These are phyloP conservation scores for Hypocryptadius cinnamomeus DNA, from an alignment of 2,113 vertebrate species.

Conservation along the genomic window DNA sequence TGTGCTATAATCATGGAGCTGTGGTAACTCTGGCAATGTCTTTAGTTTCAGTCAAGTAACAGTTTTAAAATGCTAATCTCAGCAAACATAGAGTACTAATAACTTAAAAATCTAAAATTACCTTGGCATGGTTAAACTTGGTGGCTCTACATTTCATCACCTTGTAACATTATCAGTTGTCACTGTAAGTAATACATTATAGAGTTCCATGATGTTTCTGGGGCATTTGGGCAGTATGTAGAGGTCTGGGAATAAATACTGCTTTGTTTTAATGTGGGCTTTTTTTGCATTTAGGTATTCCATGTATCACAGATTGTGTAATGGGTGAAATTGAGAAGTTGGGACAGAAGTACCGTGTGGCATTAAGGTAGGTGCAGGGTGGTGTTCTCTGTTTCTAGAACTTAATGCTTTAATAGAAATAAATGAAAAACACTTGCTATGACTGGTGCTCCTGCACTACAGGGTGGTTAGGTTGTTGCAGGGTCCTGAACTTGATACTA, in stretches of 20 bases:
- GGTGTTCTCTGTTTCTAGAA: not conserved
- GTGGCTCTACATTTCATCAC: not conserved
- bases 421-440: not conserved
- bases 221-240: not conserved
- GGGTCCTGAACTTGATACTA: not conserved
- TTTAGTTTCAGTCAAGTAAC: not conserved
- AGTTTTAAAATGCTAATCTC: not conserved
- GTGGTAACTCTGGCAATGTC: not conserved
- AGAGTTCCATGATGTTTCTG: not conserved
- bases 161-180: not conserved
- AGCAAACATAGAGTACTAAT: not conserved
- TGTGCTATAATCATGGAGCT: fast-evolving
- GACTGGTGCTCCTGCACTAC: not conserved
- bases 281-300: constrained; percentile 78
- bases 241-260: not conserved
- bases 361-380: constrained; percentile 78
- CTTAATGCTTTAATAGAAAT: not conserved
- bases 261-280: not conserved
- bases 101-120: not conserved
- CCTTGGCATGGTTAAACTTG: not conserved
- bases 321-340: constrained; percentile 99
- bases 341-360: constrained; percentile 94
- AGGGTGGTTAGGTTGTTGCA: not conserved
- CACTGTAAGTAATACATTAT: not conserved
- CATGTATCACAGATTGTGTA: constrained; percentile 97